Base-by-base conservation (phyloP, 2,888 invertebrate genomes). In the Anthoptus insignis region DNA sequence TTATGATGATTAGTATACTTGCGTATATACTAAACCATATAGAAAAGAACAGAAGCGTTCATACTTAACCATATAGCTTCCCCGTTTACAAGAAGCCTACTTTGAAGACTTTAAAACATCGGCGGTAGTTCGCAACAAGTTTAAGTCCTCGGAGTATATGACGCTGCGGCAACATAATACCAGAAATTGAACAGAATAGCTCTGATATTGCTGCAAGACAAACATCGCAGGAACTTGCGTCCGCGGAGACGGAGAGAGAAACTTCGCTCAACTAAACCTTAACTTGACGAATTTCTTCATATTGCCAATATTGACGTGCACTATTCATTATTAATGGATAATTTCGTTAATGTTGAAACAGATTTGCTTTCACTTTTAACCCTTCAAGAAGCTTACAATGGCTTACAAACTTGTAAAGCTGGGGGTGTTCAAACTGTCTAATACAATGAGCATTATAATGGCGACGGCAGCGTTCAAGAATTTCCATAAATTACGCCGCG, bases 361-460 rank as follows among this genome's bases (percentile, higher is more conserved):
- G 39, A 64, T 47, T 64, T 50, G 42, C 39, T 64, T 64, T 47
- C 21, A 50, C 56, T 64, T 57, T 64, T 42, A 64, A 64, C 64
- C 64, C 50, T 19, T 57, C 16, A 64, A 64, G 29, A 47, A 57
- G 57, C 50, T 64, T 57, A 57, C 29, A 27, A 49, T 32, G 39
- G 39, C 56, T 57, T 42, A 57, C n/a, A 50, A 64, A 64, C 64
- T 64, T 57, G 37, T 50, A 42, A 64, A 57, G 49, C 64, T 57
- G 50, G n/a, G 64, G 63, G 50, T 57, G 57, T 50, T 64, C 50
- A 64, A 63, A 63, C 49, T 63, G 63, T 56, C 63, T 64, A 56
- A 63, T 63, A 57, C 63, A 63, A 63, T 63, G 49, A 50, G 56
- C 56, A 63, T 63, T 63, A 63, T 63, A 49, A 63, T 49, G 29